Conservation (phyloP, 2,797 vertebrate species). For the Stomatorhinus walkeri region DNA sequence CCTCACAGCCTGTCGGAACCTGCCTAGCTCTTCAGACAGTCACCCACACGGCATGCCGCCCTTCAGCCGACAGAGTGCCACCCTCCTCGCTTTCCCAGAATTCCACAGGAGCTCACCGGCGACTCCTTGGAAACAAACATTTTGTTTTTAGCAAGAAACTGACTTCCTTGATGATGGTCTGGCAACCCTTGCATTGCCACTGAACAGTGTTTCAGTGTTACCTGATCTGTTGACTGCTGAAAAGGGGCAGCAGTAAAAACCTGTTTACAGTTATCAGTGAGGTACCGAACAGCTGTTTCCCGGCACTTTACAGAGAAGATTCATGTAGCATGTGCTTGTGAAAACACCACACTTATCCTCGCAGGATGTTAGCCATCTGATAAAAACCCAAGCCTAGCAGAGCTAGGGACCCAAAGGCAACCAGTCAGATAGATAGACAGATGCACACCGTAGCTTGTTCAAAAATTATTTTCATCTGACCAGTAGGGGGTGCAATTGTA, state of each 20-base stretch:
- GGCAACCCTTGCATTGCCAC: neutral
- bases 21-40: neutral
- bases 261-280: neutral
- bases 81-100: neutral
- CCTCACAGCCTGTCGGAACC: neutral
- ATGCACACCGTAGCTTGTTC: neutral
- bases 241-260: neutral
- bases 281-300: neutral
- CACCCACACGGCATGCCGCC: neutral
- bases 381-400: neutral
- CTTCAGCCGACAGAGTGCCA: neutral
- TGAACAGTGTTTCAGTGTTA: neutral
- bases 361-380: neutral
- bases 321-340: neutral
- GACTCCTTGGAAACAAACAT: neutral
- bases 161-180: neutral
- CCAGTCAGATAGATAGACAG: neutral
- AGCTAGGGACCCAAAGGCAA: neutral
- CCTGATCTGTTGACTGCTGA: neutral
- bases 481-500: neutral
- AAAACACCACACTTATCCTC: neutral
- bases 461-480: neutral
- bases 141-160: neutral
- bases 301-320: neutral
- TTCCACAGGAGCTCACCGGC: neutral